Conservation (phyloP, 2,113 vertebrate species). For the rat (Rattus norvegicus) region DNA sequence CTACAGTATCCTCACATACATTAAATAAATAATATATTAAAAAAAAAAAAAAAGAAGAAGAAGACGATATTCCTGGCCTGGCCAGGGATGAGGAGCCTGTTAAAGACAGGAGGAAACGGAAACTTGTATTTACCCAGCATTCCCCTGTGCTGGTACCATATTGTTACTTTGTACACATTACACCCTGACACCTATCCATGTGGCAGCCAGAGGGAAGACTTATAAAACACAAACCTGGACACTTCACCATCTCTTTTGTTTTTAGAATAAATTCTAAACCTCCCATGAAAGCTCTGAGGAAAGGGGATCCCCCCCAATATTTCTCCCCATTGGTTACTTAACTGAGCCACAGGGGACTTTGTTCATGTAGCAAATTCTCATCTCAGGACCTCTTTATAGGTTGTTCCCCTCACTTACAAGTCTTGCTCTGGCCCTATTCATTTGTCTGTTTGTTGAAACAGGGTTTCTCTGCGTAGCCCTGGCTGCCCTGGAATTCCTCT, state of each 20-base stretch:
- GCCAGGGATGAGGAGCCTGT: not conserved
- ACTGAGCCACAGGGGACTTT: not conserved
- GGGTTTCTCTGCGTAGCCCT: not conserved
- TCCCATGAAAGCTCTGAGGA: not conserved
- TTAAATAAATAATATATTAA: no score
- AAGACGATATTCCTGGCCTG: not conserved
- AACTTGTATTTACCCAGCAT: not conserved
- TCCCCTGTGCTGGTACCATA: not conserved
- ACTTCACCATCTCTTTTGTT: not conserved
- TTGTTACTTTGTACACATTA: not conserved
- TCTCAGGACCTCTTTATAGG: not conserved
- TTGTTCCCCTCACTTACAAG: not conserved
- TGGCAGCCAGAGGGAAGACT: not conserved
- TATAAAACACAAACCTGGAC: not conserved
- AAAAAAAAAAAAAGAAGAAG: not conserved
- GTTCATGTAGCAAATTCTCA: not conserved
- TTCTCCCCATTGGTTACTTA: not conserved
- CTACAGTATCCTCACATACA: no score
- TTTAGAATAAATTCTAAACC: slow-evolving; percentile 13
- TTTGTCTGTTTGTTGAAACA: not conserved
- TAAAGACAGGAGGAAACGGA: not conserved
- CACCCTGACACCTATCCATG: not conserved
- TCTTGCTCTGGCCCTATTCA: not conserved
- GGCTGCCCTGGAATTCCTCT: not conserved
- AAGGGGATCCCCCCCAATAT: not conserved